Evolutionary conservation across 2,113 vertebrate species (phyloP).

Genomic region (Physeter macrocephalus): DNA sequence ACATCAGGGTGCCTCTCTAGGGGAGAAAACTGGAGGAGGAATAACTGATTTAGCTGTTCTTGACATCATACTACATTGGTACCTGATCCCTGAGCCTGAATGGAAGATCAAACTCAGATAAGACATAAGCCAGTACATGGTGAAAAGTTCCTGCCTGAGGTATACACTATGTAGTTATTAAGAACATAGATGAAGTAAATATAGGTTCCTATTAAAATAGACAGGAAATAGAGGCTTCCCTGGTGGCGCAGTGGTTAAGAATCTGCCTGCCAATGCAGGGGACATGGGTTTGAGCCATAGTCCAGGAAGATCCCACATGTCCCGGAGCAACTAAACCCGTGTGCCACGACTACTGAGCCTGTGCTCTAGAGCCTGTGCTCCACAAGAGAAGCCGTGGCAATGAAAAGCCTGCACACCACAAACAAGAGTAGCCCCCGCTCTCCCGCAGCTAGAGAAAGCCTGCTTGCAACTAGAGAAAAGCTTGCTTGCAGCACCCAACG

Average conservation of each 20-base stretch:
- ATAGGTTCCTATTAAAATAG: background rate
- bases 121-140: background rate
- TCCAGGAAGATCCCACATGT: too few species aligned
- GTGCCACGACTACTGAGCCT: too few species aligned
- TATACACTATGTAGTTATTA: background rate
- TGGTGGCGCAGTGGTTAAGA: too few species aligned
- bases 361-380: rapidly evolving
- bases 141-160: background rate
- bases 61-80: background rate
- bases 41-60: background rate
- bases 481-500: too few species aligned
- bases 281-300: rapidly evolving
- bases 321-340: too few species aligned
- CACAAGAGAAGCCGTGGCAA: too few species aligned
- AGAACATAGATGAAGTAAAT: background rate
- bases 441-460: too few species aligned
- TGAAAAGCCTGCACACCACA: too few species aligned
- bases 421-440: too few species aligned
- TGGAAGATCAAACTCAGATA: background rate
- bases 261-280: too few species aligned
- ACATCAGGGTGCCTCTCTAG: background rate
- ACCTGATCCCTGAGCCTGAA: background rate
- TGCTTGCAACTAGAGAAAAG: too few species aligned
- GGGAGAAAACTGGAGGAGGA: background rate
- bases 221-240: background rate